These are phyloP conservation scores for Ptychoptera contaminata DNA, from an alignment of 2,888 invertebrate genomes.

Conservation along the genomic window DNA sequence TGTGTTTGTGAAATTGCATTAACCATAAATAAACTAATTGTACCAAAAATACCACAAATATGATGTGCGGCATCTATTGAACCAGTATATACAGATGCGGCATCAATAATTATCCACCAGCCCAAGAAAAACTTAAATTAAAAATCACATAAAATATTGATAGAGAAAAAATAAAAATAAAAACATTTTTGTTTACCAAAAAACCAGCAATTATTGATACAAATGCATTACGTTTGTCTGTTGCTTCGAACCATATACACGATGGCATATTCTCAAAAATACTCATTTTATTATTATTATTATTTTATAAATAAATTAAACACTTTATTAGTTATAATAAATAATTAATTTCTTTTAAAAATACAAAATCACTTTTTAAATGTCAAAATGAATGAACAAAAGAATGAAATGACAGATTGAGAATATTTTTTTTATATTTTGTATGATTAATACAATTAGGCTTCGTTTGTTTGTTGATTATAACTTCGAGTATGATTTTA, in stretches of 20 bases:
- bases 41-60: slow-evolving; percentile 87
- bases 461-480: no score
- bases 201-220: slow-evolving; percentile 74
- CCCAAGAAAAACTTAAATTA: slow-evolving; percentile 74
- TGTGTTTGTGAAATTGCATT: slow-evolving; percentile 94
- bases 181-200: slow-evolving; percentile 43
- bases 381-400: no score
- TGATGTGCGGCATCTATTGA: slow-evolving; percentile 69
- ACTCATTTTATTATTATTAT: slow-evolving; percentile 33
- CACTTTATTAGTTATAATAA: no score
- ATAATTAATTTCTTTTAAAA: background rate
- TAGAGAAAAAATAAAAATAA: slow-evolving; percentile 6
- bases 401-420: no score
- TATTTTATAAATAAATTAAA: no score
- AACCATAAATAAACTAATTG: slow-evolving; percentile 90
- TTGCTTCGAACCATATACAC: slow-evolving; percentile 73
- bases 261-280: slow-evolving; percentile 62
- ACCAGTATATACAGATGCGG: slow-evolving; percentile 59
- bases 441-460: no score
- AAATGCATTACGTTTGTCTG: slow-evolving; percentile 72
- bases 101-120: slow-evolving; percentile 98
- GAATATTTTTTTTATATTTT: no score
- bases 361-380: background rate
- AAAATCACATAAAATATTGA: slow-evolving; percentile 3
- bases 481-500: no score